Conservation (phyloP, 2,113 vertebrate genomes). For the Rhipidura dahli region DNA sequence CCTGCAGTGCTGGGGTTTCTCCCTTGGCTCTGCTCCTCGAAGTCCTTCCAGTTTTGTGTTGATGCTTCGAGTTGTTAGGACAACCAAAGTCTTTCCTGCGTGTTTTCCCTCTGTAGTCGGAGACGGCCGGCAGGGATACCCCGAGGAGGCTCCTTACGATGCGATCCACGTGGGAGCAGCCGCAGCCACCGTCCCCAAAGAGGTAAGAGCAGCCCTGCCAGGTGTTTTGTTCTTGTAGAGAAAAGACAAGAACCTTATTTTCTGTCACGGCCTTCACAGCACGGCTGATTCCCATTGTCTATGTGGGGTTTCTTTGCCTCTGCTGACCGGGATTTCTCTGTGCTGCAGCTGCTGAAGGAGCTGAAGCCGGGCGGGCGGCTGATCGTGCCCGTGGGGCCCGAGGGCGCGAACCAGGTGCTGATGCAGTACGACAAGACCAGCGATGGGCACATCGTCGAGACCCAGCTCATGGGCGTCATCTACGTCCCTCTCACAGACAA, state of each 20-base stretch:
- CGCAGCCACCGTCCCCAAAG: conserved; percentile 79
- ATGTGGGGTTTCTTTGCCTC: background rate
- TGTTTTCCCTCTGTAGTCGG: conserved; percentile 71
- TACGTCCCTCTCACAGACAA: conserved; percentile 90
- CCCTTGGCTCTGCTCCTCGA: background rate
- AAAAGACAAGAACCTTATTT: background rate
- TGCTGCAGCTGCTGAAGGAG: conserved; percentile 81
- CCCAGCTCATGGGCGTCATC: conserved; percentile 86
- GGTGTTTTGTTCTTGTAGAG: background rate
- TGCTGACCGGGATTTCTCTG: background rate
- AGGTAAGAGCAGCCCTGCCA: conserved; percentile 57
- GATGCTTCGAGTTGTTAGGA: background rate
- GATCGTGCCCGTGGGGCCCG: conserved; percentile 85
- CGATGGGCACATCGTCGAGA: conserved; percentile 81
- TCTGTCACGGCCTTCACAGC: accelerated
- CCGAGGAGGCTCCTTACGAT: conserved; percentile 85
- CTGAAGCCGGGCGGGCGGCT: conserved; percentile 87
- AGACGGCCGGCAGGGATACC: conserved; percentile 84
- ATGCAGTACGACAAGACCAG: conserved; percentile 87
- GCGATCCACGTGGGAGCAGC: conserved; percentile 91
- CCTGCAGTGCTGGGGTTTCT: accelerated
- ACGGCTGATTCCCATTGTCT: accelerated
- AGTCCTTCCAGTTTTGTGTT: background rate
- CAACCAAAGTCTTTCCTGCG: background rate
- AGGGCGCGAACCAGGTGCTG: conserved; percentile 82